Evolutionary conservation across 2,113 vertebrate genomes (phyloP).

Genomic region (Thalassoma bifasciatum): DNA sequence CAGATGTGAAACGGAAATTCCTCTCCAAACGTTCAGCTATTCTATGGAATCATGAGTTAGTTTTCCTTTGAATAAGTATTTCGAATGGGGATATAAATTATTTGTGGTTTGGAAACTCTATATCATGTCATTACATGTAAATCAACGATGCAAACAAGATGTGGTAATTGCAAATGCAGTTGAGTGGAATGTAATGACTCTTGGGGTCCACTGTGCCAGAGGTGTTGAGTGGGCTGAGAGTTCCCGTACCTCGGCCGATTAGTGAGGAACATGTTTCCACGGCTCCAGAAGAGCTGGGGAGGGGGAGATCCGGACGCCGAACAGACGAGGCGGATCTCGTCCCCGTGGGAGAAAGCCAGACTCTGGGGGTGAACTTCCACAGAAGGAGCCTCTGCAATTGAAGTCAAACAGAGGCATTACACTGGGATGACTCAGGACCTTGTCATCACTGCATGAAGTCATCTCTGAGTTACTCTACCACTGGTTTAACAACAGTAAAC

Average conservation of each 20-base stretch:
- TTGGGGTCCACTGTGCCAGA: constrained; percentile 52
- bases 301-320: constrained; percentile 84
- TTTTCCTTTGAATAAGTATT: constrained; percentile 41
- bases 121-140: constrained; percentile 36
- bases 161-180: constrained; percentile 36
- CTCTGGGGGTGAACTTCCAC: constrained; percentile 83
- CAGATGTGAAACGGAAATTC: constrained; percentile 52
- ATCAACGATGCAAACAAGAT: constrained; percentile 62
- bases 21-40: constrained; percentile 21
- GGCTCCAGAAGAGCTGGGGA: constrained; percentile 86
- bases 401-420: constrained; percentile 46
- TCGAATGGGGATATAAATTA: constrained; percentile 17
- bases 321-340: constrained; percentile 88
- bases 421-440: constrained; percentile 48
- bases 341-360: constrained; percentile 83
- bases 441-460: constrained; percentile 53
- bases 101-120: constrained; percentile 26
- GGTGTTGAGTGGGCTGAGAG: constrained; percentile 73
- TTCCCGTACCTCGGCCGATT: constrained; percentile 78
- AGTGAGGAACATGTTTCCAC: constrained; percentile 81
- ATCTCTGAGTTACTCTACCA: constrained; percentile 55
- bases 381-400: constrained; percentile 83
- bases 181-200: constrained; percentile 60
- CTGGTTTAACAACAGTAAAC: constrained; percentile 44
- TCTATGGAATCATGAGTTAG: constrained; percentile 29